These are phyloP conservation scores for Furnarius figulus DNA, from an alignment of 2,113 vertebrate genomes.

Conservation along the genomic window DNA sequence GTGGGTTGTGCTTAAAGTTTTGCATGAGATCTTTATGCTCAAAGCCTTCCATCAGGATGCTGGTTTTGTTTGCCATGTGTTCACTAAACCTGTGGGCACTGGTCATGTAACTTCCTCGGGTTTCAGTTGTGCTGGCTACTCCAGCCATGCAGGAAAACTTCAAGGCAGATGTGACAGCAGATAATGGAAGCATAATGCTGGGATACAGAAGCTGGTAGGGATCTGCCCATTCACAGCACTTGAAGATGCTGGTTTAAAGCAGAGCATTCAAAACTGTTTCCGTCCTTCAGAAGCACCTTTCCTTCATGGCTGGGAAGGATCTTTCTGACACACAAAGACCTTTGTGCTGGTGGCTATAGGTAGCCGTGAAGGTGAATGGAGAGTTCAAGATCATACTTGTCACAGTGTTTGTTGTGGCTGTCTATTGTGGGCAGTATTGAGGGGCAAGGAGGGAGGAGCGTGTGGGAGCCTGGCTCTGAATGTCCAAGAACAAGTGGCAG, in stretches of 20 bases:
- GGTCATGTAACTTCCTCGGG: accelerated
- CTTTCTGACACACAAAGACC: neutral
- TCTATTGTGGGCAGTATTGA: neutral
- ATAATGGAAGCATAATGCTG: neutral
- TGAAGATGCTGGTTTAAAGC: neutral
- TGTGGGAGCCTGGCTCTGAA: neutral
- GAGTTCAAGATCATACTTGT: neutral
- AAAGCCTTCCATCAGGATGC: neutral
- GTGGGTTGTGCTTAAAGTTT: neutral
- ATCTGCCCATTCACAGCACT: neutral
- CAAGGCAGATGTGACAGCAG: neutral
- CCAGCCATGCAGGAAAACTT: neutral
- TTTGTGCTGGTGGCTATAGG: neutral
- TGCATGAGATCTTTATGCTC: neutral
- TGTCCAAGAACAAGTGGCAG: neutral
- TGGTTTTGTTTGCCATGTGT: neutral
- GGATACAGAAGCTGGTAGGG: neutral
- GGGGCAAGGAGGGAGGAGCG: neutral
- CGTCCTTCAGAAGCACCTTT: neutral
- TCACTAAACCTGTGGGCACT: neutral
- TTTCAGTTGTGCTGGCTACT: neutral
- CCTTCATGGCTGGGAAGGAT: neutral
- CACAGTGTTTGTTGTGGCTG: neutral
- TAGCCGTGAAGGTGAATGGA: neutral
- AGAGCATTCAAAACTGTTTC: neutral